Evolutionary conservation across 2,888 invertebrate genomes (phyloP), one percentile per base, ranked within the genome.

Genomic region (Perizoma flavofasciatum): DNA sequence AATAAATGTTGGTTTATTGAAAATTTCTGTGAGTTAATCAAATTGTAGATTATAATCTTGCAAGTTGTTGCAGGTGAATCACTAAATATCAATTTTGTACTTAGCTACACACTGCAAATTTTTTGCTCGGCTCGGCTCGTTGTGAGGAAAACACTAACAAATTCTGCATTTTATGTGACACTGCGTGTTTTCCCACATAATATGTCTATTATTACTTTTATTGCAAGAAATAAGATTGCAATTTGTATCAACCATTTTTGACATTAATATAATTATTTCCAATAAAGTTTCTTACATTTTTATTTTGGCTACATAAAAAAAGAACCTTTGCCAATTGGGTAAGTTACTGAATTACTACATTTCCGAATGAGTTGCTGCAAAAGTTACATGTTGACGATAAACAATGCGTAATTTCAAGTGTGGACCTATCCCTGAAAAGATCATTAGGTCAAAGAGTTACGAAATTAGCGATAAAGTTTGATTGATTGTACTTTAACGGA

Each of bases 91-190:
- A 73, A 71, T 57, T 72, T 70, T 61, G 65, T 71, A 66, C 59
- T 74, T 62, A 66, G 67, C 61, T 74, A 68, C 71, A 68, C 71
- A 72, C 70, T 75, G 78, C 71, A 73, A 71, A 78, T 77, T 69
- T 63, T 65, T 88, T 88, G 71, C 79, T 69, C 74, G 83, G 78
- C 76, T 74, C 59, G 63, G 71, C 74, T 69, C 65, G 66, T 76
- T 78, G 72, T 73, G 59, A 54, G 68, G 75, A 76, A 76, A 72
- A 76, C 79, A 76, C 74, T 74, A 72, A 86, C 78, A 82, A 83
- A 80, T 75, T 77, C 68, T 68, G 65, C 67, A 70, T 75, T 81
- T 85, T 22, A 22, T 22, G 22, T 22, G 22, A 3, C 1, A 22
- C n/a, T n/a, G n/a, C n/a, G n/a, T n/a, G n/a, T n/a, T n/a, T n/a